Evolutionary conservation across 2,888 invertebrate species (phyloP).

Genomic region (Scaptomyza cyrtandrae): DNA sequence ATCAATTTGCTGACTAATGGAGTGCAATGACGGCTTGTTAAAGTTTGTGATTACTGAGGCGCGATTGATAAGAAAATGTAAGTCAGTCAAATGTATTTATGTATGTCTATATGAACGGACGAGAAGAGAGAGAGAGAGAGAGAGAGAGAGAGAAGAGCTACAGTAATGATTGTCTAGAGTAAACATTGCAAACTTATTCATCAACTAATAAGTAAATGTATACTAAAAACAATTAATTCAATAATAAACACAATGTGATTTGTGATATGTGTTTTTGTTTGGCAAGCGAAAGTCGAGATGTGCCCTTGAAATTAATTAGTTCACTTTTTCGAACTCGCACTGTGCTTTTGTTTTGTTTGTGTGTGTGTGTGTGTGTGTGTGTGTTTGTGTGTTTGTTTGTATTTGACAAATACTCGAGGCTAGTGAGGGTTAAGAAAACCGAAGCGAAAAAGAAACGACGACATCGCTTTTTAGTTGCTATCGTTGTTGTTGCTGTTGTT

Average conservation of each 20-base stretch:
- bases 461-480: conserved; percentile 24
- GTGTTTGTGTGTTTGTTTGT: conserved; percentile 25
- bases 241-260: conserved; percentile 7
- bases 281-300: conserved; percentile 41
- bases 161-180: conserved; percentile 11
- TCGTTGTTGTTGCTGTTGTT: conserved; percentile 10
- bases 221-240: background rate
- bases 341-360: conserved; percentile 8
- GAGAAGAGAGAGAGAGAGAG: background rate
- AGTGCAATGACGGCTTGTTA: conserved; percentile 27
- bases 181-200: background rate
- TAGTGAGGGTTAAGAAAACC: conserved; percentile 32
- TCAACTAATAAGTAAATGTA: conserved; percentile 1
- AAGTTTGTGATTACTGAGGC: conserved; percentile 42
- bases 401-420: conserved; percentile 46
- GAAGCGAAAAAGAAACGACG: conserved; percentile 34
- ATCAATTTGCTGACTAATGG: conserved; percentile 57
- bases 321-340: conserved; percentile 45
- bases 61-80: conserved; percentile 38
- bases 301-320: conserved; percentile 69
- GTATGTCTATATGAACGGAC: background rate
- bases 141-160: conserved; percentile 2
- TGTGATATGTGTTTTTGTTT: conserved; percentile 12
- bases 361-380: no score
- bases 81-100: conserved; percentile 2